Evolutionary conservation across 1,140 invertebrate species (phyloP), one percentile per base, ranked within the genome.

Genomic region (Nautilus pompilius): DNA sequence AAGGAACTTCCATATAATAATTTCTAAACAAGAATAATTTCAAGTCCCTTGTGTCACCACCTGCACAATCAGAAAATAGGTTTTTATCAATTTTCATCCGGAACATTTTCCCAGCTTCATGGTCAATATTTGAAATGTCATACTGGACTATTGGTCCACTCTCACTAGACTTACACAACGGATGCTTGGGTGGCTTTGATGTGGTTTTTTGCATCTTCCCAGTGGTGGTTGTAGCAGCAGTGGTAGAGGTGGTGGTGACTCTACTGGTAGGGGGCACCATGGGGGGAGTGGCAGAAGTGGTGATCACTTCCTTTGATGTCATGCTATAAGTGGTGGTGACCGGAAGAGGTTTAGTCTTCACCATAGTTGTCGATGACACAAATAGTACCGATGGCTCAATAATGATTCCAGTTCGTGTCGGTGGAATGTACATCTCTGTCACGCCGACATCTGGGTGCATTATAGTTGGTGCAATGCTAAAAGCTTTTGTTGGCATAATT

Each of bases 61-160:
- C 92, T 79, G 95, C 90, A 1, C 88, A 88, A 84, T 96, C 95
- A 77, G 90, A 93, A 84, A 95, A 96, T 0, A 92, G 91, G 73
- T 96, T 92, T 86, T 92, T 73, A 5, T 74, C 86, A 56, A 97
- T 91, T 80, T 88, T 89, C 77, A 79, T 88, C 80, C 83, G 84
- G 60, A 91, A 88, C 0, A 88, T 85, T 82, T 93, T 92, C 33
- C 93, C 93, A 65, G 91, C 91, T 0, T 87, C 89, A n/a, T 91
- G 65, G 2, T 51, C 54, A 10, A 74, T 22, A 10, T 58, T 53
- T 20, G 33, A 28, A 30, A 73, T 65, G 13, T 45, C 33, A 8
- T 67, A 65, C 15, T 71, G 65, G 13, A 70, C 67, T 2, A 65
- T 36, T 29, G 69, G 53, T 45, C 58, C 30, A 46, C 60, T 41